phyloP scores from a whole-genome alignment of 2,113 vertebrate genomes.

The Amphiprion percula region DNA sequence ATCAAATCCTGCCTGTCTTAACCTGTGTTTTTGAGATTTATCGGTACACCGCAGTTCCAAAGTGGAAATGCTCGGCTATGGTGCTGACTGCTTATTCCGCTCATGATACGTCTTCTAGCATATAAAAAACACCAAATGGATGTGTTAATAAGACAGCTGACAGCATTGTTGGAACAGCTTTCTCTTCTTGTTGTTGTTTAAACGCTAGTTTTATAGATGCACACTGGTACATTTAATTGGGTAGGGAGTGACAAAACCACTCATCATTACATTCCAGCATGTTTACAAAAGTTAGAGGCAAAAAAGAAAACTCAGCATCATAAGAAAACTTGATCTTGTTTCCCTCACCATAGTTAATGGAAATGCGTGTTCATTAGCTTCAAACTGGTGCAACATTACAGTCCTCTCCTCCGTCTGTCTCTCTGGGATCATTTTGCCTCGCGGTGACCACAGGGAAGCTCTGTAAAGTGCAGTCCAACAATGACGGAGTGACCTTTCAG shows the following conservation, averaged over 20 bases:
- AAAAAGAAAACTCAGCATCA: not conserved
- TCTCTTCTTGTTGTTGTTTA: slow-evolving; percentile 6
- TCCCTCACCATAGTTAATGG: not conserved
- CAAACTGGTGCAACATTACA: slow-evolving; percentile 11
- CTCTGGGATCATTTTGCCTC: slow-evolving; percentile 59
- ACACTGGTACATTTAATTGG: not conserved
- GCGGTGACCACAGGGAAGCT: slow-evolving; percentile 53
- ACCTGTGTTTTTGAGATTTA: too few relatives aligned
- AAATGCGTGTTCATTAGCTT: not conserved
- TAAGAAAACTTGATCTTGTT: not conserved
- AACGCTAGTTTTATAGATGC: not conserved
- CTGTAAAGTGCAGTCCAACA: slow-evolving; percentile 65
- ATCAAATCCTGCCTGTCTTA: too few relatives aligned
- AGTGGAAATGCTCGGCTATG: too few relatives aligned
- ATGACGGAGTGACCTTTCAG: slow-evolving; percentile 83
- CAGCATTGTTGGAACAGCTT: not conserved
- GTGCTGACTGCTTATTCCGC: too few relatives aligned
- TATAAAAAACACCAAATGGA: too few relatives aligned
- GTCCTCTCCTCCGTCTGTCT: not conserved
- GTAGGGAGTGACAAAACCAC: not conserved
- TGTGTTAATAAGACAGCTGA: not conserved
- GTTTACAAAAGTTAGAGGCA: not conserved
- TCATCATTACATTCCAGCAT: not conserved
- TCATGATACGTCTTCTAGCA: too few relatives aligned
- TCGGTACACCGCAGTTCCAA: too few relatives aligned